phyloP scores from a whole-genome alignment of 2,888 invertebrate genomes.

The Eristalis pertinax region DNA sequence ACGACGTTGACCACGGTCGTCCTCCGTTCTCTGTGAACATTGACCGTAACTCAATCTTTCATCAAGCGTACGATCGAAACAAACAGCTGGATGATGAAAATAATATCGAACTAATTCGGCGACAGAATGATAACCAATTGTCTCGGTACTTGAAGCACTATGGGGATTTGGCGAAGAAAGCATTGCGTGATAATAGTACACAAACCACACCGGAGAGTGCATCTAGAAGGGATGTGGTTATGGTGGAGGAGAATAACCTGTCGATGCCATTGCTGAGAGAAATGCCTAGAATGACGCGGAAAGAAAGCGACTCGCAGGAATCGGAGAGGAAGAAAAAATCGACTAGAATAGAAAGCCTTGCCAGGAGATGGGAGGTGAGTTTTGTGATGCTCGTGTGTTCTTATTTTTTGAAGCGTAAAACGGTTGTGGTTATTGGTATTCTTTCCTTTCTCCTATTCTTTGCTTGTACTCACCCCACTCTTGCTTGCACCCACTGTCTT shows the following conservation, averaged over 20 bases:
- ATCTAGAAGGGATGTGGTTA: slow-evolving; percentile 77
- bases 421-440: not conserved
- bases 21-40: slow-evolving; percentile 77
- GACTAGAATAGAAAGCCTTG: slow-evolving; percentile 78
- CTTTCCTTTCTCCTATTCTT: not conserved
- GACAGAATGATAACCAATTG: slow-evolving; percentile 77
- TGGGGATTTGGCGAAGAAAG: slow-evolving; percentile 77
- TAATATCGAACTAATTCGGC: slow-evolving; percentile 76
- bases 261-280: slow-evolving; percentile 86
- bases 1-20: slow-evolving; percentile 34
- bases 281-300: slow-evolving; percentile 81
- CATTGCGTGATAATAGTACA: slow-evolving; percentile 77
- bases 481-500: not conserved
- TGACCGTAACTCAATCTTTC: slow-evolving; percentile 77
- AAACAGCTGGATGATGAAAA: slow-evolving; percentile 74
- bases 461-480: not conserved
- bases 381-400: not conserved
- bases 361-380: slow-evolving; percentile 83
- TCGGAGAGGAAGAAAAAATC: slow-evolving; percentile 59
- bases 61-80: slow-evolving; percentile 73
- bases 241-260: slow-evolving; percentile 81
- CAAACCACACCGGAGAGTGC: slow-evolving; percentile 77
- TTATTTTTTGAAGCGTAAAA: not conserved
- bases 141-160: slow-evolving; percentile 79
- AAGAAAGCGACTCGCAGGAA: slow-evolving; percentile 69